These are phyloP conservation scores for Drosophila willistoni DNA, from an alignment of 1,140 invertebrate species.

Conservation along the genomic window DNA sequence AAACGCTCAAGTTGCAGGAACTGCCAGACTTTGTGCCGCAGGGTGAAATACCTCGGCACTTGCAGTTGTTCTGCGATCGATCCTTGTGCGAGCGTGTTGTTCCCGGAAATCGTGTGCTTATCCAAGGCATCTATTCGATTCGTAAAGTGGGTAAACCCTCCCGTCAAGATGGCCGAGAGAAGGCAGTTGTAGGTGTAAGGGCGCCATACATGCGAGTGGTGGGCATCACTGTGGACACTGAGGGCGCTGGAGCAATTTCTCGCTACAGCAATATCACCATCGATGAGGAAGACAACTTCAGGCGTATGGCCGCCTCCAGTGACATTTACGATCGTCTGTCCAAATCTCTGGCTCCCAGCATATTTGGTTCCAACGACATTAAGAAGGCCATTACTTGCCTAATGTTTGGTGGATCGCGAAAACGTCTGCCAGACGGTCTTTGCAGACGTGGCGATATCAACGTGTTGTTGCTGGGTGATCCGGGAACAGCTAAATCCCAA, in stretches of 20 bases:
- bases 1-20: constrained; percentile 97
- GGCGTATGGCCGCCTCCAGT: constrained; percentile 91
- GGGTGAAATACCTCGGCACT: constrained; percentile 98
- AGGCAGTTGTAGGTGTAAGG: constrained; percentile 95
- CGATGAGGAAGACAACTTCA: constrained; percentile 97
- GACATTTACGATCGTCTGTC: constrained; percentile 96
- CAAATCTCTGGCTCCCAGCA: constrained; percentile 97
- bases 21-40: constrained; percentile 98
- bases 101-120: constrained; percentile 96
- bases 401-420: constrained; percentile 96
- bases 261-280: constrained; percentile 85
- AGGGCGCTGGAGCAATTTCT: constrained; percentile 88
- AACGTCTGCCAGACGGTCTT: constrained; percentile 96
- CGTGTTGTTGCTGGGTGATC: constrained; percentile 97
- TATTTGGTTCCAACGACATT: constrained; percentile 97
- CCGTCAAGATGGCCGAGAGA: constrained; percentile 89
- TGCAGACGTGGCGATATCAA: constrained; percentile 98
- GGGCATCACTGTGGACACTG: constrained; percentile 94
- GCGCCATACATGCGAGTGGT: constrained; percentile 97
- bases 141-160: constrained; percentile 91
- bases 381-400: constrained; percentile 99
- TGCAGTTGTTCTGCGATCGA: constrained; percentile 97
- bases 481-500: constrained; percentile 99
- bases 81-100: constrained; percentile 97
- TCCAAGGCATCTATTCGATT: constrained; percentile 98